A percentile compares a stretch with the other conserved stretches of the same genome.
Conservation (phyloP, 2,888 invertebrate genomes). For the Acrobasis suavella region DNA sequence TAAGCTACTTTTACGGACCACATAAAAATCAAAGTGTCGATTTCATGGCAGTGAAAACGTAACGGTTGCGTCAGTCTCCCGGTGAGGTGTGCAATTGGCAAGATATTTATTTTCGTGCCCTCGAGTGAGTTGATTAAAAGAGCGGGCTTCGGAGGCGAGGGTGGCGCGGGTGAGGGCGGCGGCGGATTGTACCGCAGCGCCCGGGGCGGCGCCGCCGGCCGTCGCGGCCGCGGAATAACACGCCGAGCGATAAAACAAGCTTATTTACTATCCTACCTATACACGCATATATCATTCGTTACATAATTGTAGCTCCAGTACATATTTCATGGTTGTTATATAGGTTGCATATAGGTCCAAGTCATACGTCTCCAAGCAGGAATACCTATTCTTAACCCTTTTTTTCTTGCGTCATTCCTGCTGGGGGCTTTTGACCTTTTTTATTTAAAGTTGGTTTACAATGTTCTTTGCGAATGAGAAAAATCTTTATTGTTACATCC, state of each 20-base stretch:
- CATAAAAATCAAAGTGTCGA: slow-evolving; percentile 15
- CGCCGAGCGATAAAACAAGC: slow-evolving; percentile 54
- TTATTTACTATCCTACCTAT: slow-evolving; percentile 42
- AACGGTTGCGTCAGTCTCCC: slow-evolving; percentile 27
- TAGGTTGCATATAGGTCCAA: no score
- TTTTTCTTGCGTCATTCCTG: no score
- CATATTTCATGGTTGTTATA: no score
- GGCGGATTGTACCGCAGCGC: slow-evolving; percentile 36
- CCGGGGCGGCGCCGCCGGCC: slow-evolving; percentile 40
- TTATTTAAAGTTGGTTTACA: no score
- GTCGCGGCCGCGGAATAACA: slow-evolving; percentile 49
- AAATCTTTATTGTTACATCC: no score
- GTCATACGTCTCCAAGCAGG: no score
- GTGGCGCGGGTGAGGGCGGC: slow-evolving; percentile 29
- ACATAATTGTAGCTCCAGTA: not conserved
- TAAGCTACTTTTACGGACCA: not conserved
- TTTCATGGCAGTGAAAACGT: slow-evolving; percentile 19
- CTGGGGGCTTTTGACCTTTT: no score
- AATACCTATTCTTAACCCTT: no score
- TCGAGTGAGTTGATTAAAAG: slow-evolving; percentile 57
- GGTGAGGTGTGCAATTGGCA: slow-evolving; percentile 34
- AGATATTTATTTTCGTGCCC: slow-evolving; percentile 51
- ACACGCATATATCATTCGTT: slow-evolving; percentile 23
- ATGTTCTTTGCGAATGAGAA: no score
- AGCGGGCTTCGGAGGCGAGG: slow-evolving; percentile 39